These are phyloP conservation scores for Scartelaos histophorus DNA, from an alignment of 2,113 vertebrate species.

Conservation along the genomic window DNA sequence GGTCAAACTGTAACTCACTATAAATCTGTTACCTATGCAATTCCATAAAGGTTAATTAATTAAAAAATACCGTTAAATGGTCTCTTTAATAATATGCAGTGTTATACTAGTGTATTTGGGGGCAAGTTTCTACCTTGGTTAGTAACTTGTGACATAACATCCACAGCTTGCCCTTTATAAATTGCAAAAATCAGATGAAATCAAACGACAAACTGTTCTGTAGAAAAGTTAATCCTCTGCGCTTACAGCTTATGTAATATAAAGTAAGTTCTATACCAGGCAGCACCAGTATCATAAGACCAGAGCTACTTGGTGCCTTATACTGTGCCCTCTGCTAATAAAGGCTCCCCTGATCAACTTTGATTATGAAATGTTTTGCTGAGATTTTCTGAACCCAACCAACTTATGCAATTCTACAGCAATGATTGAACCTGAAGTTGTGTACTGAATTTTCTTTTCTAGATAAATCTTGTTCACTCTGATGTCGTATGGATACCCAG, in stretches of 20 bases:
- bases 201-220: not conserved
- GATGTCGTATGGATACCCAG: not conserved
- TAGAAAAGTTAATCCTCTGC: constrained; percentile 6
- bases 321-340: not conserved
- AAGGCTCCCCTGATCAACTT: not conserved
- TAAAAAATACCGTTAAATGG: too few relatives aligned
- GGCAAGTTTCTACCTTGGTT: not conserved
- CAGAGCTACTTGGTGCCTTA: not conserved
- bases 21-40: not conserved
- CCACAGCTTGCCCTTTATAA: not conserved
- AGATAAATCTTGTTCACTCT: not conserved
- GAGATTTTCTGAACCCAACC: not conserved
- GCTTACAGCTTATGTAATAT: constrained; percentile 2
- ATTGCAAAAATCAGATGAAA: not conserved
- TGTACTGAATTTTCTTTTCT: not conserved
- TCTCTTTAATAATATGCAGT: too few relatives aligned
- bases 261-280: constrained; percentile 4
- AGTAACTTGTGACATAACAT: not conserved
- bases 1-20: not conserved
- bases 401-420: constrained; percentile 6
- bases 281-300: not conserved
- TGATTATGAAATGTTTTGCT: not conserved
- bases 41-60: not conserved
- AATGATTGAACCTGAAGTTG: not conserved
- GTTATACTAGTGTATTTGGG: too few relatives aligned